Evolutionary conservation across 2,113 vertebrate genomes (phyloP), one percentile per base, ranked within the genome.

Genomic region (Pedionomus torquatus): DNA sequence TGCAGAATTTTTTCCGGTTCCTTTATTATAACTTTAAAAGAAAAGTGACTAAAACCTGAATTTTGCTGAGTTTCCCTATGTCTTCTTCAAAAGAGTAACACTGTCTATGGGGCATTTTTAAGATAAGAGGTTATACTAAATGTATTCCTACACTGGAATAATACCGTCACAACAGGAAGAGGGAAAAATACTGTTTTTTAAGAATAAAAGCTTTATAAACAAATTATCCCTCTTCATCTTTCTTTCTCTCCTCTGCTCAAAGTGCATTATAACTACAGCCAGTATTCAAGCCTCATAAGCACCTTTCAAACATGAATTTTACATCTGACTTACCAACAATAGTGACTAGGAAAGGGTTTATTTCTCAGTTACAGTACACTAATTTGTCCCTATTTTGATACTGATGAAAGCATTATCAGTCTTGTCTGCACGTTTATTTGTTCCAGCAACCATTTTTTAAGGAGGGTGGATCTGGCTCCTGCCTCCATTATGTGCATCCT

Each of bases 401-500:
- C 9, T 37, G 26, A 24, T 1, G 1, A 87, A 79, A 65, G 17
- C 10, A 9, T 17, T 25, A 3, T 20, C 17, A 18, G 6, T 49
- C 18, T 55, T 84, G 66, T 69, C 63, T 72, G 31, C 11, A 26
- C 23, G 25, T 72, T 54, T 60, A 26, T 76, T 89, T 86, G 11
- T 51, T 74, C 19, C 49, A 31, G 15, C 24, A 58, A 51, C 7
- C 2, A 3, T 51, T 78, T 70, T 60, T 54, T 7, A 9, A 49
- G 33, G n/a, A 76, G 11, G 18, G 23, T 17, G 15, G 30, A 52
- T 57, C 49, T 65, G 85, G 15, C 28, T 77, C 13, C 37, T 54
- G 37, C 10, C 44, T 58, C 25, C 3, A 1, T n/a, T 1, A 1
- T 39, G 12, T 11, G 37, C 37, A 10, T 68, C 9, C 21, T 69